Percentiles rank a stretch among this genome's conserved stretches.
Evolutionary conservation across 2,113 vertebrate genomes (phyloP).

Genomic region (Cephalopterus ornatus): DNA sequence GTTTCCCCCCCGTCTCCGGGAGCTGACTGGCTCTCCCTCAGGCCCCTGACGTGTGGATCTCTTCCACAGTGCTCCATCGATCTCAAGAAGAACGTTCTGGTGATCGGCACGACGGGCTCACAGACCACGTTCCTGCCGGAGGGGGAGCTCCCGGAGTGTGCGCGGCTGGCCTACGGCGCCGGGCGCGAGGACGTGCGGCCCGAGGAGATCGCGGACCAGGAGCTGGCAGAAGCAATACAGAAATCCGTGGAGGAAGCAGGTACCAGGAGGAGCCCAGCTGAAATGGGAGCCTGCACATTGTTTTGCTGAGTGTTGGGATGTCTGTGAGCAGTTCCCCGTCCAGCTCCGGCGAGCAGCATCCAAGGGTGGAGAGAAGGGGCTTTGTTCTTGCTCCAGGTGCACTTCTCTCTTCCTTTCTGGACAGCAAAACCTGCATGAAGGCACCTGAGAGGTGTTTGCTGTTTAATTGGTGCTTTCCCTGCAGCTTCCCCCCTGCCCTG

Average conservation of each 20-base stretch:
- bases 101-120: conserved; percentile 93
- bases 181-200: conserved; percentile 85
- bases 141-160: conserved; percentile 93
- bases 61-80: conserved; percentile 90
- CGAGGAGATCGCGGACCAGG: conserved; percentile 91
- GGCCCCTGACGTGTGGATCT: background rate
- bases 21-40: accelerated
- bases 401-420: background rate
- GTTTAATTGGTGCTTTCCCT: background rate
- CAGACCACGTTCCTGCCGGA: conserved; percentile 93
- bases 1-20: background rate
- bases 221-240: conserved; percentile 94
- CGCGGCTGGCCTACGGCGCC: conserved; percentile 88
- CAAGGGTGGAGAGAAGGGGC: background rate
- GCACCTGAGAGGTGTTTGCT: background rate
- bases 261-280: conserved; percentile 28
- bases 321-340: background rate
- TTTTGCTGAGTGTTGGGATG: background rate
- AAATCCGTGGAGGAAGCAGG: conserved; percentile 96
- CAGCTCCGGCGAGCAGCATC: background rate
- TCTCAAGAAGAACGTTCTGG: conserved; percentile 92
- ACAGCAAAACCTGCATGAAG: background rate
- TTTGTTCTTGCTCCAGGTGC: background rate
- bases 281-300: background rate
- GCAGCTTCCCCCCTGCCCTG: background rate